These are phyloP conservation scores for rabbit (Oryctolagus cuniculus) DNA, from an alignment of 2,113 vertebrate genomes.

Conservation along the genomic window DNA sequence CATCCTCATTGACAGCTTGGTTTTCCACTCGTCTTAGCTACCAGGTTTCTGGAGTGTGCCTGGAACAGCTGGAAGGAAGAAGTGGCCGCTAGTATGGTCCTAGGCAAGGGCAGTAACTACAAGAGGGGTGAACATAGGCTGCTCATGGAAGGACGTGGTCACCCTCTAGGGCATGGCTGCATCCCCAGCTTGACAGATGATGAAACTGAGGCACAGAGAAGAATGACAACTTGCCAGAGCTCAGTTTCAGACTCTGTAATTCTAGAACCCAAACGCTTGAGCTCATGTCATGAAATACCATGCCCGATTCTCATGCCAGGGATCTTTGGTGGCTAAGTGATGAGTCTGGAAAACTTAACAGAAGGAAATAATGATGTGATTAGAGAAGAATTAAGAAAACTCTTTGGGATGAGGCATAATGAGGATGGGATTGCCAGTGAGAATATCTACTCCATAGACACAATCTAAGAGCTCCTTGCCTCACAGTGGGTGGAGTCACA, in stretches of 20 bases:
- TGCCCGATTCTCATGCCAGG: neutral
- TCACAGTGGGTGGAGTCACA: neutral
- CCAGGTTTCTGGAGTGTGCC: neutral
- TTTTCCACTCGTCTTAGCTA: neutral
- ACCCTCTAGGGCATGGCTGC: neutral
- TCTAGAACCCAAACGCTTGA: neutral
- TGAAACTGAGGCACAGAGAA: neutral
- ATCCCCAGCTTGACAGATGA: neutral
- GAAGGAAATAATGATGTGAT: neutral
- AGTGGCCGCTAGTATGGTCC: neutral
- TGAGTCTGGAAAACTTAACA: neutral
- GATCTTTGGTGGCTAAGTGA: neutral
- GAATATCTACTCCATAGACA: neutral
- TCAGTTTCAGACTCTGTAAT: rapidly evolving
- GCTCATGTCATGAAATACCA: neutral
- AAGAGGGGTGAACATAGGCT: neutral
- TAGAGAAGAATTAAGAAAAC: slow-evolving; percentile 7
- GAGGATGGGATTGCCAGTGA: neutral
- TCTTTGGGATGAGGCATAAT: neutral
- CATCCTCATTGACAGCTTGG: neutral
- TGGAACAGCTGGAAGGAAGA: neutral
- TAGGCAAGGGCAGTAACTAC: neutral
- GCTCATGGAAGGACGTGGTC: neutral
- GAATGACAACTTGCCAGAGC: neutral
- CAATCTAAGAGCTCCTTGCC: slow-evolving; percentile 1